Conservation (phyloP, 2,113 vertebrate genomes). For the Cyprinodon variegatus region DNA sequence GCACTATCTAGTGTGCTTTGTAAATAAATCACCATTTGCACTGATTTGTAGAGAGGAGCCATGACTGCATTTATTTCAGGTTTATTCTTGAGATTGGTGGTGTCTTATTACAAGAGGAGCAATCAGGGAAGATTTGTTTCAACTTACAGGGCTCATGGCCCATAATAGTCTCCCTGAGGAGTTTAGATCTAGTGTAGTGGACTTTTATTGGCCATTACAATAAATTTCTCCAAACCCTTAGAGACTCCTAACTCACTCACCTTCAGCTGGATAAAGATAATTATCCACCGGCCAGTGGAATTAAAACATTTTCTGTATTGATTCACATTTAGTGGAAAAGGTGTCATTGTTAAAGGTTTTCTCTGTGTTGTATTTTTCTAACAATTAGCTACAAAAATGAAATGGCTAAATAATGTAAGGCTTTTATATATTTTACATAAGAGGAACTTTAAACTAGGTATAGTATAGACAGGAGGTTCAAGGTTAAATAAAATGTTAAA, state of each 20-base stretch:
- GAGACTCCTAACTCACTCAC: slow-evolving; percentile 34
- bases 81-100: slow-evolving; percentile 18
- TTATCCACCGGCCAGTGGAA: slow-evolving; percentile 31
- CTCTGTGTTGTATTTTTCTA: neutral
- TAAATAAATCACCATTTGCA: neutral
- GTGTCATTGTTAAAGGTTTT: neutral
- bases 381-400: neutral
- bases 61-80: slow-evolving; percentile 1
- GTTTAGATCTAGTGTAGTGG: slow-evolving; percentile 49
- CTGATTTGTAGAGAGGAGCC: neutral
- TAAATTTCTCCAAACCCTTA: slow-evolving; percentile 53
- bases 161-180: slow-evolving; percentile 57
- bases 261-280: slow-evolving; percentile 36
- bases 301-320: slow-evolving; percentile 19
- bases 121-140: slow-evolving; percentile 57
- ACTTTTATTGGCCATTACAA: slow-evolving; percentile 62
- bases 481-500: neutral
- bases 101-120: slow-evolving; percentile 18
- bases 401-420: neutral
- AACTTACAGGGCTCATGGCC: slow-evolving; percentile 48
- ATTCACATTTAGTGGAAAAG: slow-evolving; percentile 9
- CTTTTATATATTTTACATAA: neutral
- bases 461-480: neutral
- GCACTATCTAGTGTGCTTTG: neutral
- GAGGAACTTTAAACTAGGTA: neutral